Percentiles rank a stretch among this genome's conserved stretches.
These are phyloP conservation scores for Lasaia peninsularis DNA, from an alignment of 1,140 invertebrate genomes.

Conservation along the genomic window DNA sequence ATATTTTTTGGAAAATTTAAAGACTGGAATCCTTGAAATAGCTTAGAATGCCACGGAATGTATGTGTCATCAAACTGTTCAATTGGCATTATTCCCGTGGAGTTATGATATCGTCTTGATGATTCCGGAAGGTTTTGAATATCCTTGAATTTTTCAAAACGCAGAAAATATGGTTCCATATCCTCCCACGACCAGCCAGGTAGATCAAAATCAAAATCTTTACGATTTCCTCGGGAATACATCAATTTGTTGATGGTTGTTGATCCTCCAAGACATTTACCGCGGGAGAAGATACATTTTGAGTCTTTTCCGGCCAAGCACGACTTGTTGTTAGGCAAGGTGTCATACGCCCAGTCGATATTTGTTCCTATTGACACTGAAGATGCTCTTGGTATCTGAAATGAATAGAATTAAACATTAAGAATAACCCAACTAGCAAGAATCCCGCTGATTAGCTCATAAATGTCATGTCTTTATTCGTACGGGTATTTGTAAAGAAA, in stretches of 20 bases:
- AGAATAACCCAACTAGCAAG: too few relatives aligned
- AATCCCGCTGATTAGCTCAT: not conserved
- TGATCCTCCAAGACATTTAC: conserved; percentile 83
- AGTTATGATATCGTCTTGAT: conserved; percentile 73
- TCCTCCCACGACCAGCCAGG: conserved; percentile 44
- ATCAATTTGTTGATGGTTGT: conserved; percentile 89
- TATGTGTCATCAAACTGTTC: conserved; percentile 79
- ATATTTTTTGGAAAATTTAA: conserved; percentile 47
- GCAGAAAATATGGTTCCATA: conserved; percentile 44
- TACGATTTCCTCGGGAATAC: conserved; percentile 85
- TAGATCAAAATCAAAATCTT: conserved; percentile 26
- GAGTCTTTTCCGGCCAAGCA: conserved; percentile 33
- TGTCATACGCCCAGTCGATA: conserved; percentile 47
- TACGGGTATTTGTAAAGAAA: too few relatives aligned
- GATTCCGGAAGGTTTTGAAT: conserved; percentile 29
- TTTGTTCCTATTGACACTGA: conserved; percentile 27
- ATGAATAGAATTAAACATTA: not conserved
- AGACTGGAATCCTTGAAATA: conserved; percentile 75
- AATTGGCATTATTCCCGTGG: conserved; percentile 78
- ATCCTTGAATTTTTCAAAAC: conserved; percentile 42
- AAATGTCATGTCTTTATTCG: too few relatives aligned
- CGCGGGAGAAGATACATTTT: conserved; percentile 53
- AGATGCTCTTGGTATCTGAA: conserved; percentile 38
- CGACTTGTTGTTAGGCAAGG: conserved; percentile 42
- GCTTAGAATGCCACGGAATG: conserved; percentile 66